These are phyloP conservation scores for Lepidostoma basale DNA, from an alignment of 1,140 invertebrate genomes.

Conservation along the genomic window DNA sequence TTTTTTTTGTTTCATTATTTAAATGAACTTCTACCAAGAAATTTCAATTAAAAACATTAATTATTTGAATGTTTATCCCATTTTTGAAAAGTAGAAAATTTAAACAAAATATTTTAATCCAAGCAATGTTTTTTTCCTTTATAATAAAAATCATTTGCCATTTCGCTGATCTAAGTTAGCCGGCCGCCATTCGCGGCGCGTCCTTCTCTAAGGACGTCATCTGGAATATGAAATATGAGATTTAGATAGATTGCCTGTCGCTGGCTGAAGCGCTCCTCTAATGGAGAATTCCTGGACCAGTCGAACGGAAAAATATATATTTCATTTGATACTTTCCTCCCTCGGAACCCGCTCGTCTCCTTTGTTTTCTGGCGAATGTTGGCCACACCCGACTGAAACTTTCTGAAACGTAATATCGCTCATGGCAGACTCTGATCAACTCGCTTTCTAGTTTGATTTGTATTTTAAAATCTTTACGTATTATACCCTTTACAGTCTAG, in stretches of 20 bases:
- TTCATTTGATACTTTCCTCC: constrained; percentile 37
- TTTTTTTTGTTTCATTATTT: no score
- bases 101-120: background rate
- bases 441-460: no score
- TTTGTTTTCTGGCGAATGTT: no score
- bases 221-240: constrained; percentile 48
- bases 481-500: no score
- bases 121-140: background rate
- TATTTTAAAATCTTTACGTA: no score
- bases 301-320: constrained; percentile 45
- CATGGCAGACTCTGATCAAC: no score
- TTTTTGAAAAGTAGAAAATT: background rate
- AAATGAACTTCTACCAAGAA: no score
- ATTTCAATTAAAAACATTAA: no score
- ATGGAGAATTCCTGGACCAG: constrained; percentile 20
- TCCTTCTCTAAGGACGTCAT: constrained; percentile 33
- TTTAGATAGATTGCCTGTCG: constrained; percentile 46
- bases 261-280: constrained; percentile 5
- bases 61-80: background rate
- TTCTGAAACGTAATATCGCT: no score
- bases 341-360: background rate
- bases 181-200: background rate
- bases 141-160: background rate
- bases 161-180: background rate
- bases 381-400: no score